A percentile compares a stretch with the other conserved stretches of the same genome.
Evolutionary conservation across 92 coral and sea anemone genomes (phyloP).

Genomic region (Paragorgia papillata): DNA sequence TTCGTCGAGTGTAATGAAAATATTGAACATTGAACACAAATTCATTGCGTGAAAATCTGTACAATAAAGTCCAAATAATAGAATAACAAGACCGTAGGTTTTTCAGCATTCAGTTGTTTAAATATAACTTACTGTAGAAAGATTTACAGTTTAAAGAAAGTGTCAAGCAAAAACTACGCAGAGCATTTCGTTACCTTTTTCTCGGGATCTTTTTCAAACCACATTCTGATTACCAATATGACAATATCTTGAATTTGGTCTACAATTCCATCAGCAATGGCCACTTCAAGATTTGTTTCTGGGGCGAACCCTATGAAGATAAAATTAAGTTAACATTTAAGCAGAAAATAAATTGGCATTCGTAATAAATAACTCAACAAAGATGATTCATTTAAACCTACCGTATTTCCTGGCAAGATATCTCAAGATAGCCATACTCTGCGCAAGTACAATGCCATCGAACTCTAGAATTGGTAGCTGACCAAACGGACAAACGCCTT

Average conservation of each 20-base stretch:
- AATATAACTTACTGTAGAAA: too few species aligned
- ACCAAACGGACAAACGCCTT: conserved; percentile 33
- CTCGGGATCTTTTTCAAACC: conserved; percentile 45
- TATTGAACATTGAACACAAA: too few species aligned
- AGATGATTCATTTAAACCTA: background rate
- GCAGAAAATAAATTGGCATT: too few species aligned
- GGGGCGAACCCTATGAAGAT: conserved; percentile 44
- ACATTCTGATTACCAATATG: conserved; percentile 43
- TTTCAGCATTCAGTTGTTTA: too few species aligned
- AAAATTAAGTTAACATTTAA: too few species aligned
- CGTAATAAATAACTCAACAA: background rate
- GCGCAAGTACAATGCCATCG: conserved; percentile 40
- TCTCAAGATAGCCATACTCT: conserved; percentile 44
- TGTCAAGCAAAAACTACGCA: too few species aligned
- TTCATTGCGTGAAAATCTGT: too few species aligned
- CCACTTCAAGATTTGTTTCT: conserved; percentile 23
- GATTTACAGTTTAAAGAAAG: too few species aligned
- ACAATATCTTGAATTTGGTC: conserved; percentile 42
- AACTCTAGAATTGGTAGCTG: conserved; percentile 30
- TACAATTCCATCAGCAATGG: conserved; percentile 49
- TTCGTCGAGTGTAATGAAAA: too few species aligned
- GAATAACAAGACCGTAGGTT: too few species aligned
- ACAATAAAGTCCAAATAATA: too few species aligned
- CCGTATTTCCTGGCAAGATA: conserved; percentile 35
- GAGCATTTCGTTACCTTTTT: conserved; percentile 40